phyloP scores from a whole-genome alignment of 2,113 vertebrate genomes.

The Cacatua alba region DNA sequence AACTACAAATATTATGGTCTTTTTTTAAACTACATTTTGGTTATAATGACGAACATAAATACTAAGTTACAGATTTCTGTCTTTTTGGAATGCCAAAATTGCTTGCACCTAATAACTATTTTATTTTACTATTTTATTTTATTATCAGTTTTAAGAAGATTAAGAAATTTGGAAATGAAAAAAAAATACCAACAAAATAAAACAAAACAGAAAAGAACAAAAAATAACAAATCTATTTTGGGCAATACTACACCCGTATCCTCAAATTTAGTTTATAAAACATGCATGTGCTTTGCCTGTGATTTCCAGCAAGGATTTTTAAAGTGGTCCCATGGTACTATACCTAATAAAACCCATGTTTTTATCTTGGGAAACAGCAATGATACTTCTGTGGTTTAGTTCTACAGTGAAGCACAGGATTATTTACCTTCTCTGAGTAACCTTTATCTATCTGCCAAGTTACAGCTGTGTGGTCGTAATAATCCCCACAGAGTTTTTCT shows the following conservation, averaged over 20 bases:
- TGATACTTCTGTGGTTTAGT: neutral
- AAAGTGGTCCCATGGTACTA: neutral
- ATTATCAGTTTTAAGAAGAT: neutral
- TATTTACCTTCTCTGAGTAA: slow-evolving; percentile 40
- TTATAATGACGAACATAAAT: neutral
- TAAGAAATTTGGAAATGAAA: neutral
- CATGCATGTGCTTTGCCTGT: neutral
- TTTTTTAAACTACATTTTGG: neutral
- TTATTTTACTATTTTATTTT: neutral
- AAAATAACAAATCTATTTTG: neutral
- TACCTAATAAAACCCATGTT: neutral
- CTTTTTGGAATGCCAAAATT: neutral
- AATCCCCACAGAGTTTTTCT: neutral
- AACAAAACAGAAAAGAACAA: neutral
- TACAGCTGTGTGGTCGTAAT: neutral
- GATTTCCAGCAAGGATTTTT: neutral
- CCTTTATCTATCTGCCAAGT: slow-evolving; percentile 26
- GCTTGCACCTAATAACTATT: neutral
- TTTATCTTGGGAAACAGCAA: neutral
- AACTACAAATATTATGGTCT: neutral
- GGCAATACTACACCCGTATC: neutral
- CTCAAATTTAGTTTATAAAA: neutral
- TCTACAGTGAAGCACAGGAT: neutral
- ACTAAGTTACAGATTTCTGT: neutral
- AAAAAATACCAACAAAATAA: neutral